Percentiles rank a stretch among this genome's conserved stretches.
Evolutionary conservation across 1,140 invertebrate genomes (phyloP).

Genomic region (Augochlora pura): DNA sequence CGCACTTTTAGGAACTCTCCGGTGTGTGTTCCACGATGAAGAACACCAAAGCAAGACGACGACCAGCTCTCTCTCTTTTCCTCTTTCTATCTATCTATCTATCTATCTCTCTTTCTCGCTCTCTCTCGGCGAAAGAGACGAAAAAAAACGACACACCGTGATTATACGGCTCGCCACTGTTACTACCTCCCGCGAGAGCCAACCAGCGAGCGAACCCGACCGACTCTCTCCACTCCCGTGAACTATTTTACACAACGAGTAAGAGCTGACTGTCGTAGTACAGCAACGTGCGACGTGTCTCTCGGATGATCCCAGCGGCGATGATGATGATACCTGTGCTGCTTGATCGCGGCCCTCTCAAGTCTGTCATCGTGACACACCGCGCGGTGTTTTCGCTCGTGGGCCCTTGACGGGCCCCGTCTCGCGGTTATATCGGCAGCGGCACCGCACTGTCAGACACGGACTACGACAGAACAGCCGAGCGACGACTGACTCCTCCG

Average conservation of each 20-base stretch:
- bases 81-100: no score
- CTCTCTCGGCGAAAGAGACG: no score
- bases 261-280: conserved; percentile 38
- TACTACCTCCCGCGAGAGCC: not conserved
- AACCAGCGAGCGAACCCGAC: not conserved
- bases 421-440: conserved; percentile 36
- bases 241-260: conserved; percentile 4
- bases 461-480: conserved; percentile 45
- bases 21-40: not conserved
- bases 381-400: conserved; percentile 9
- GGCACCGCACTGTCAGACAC: conserved; percentile 57
- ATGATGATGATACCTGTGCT: not conserved
- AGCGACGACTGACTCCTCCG: conserved; percentile 58
- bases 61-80: no score
- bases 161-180: conserved; percentile 12
- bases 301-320: not conserved
- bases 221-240: conserved; percentile 23
- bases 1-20: conserved; percentile 32
- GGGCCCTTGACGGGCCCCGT: conserved; percentile 46
- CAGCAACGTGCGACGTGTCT: conserved; percentile 6
- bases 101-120: no score
- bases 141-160: not conserved
- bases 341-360: not conserved
- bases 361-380: conserved; percentile 48
- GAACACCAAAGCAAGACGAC: not conserved